A percentile compares a stretch with the other conserved stretches of the same genome.
These are phyloP conservation scores for Pseudococcus viburni DNA, from an alignment of 2,888 invertebrate species.

Conservation along the genomic window DNA sequence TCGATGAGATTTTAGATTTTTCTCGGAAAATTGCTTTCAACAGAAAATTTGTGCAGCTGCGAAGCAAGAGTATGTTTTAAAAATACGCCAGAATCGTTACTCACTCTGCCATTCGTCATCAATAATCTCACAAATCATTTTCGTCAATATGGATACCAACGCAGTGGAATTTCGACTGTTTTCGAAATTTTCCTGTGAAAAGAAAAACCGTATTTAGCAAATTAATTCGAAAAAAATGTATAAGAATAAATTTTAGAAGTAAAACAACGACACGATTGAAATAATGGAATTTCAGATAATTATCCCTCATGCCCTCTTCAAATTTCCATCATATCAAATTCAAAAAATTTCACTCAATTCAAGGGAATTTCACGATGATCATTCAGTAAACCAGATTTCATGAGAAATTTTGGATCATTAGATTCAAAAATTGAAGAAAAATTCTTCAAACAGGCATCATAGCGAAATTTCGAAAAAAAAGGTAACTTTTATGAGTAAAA, in stretches of 20 bases:
- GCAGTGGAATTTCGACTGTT: not conserved
- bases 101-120: constrained; percentile 13
- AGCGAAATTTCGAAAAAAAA: too few relatives aligned
- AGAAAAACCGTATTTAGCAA: not conserved
- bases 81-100: not conserved
- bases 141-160: constrained; percentile 36
- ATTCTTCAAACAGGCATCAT: not conserved
- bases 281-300: not conserved
- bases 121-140: constrained; percentile 19
- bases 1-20: too few relatives aligned
- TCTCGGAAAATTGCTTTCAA: too few relatives aligned
- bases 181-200: constrained; percentile 47
- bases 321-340: too few relatives aligned
- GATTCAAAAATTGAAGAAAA: not conserved
- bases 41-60: too few relatives aligned
- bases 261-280: not conserved
- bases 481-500: too few relatives aligned
- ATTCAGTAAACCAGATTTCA: too few relatives aligned
- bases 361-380: too few relatives aligned
- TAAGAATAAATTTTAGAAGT: not conserved
- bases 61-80: not conserved
- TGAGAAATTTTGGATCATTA: too few relatives aligned
- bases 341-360: too few relatives aligned
- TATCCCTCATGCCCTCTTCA: too few relatives aligned
- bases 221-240: too few relatives aligned